These are phyloP conservation scores for Drosophila albomicans DNA, from an alignment of 1,140 invertebrate species.

Conservation along the genomic window DNA sequence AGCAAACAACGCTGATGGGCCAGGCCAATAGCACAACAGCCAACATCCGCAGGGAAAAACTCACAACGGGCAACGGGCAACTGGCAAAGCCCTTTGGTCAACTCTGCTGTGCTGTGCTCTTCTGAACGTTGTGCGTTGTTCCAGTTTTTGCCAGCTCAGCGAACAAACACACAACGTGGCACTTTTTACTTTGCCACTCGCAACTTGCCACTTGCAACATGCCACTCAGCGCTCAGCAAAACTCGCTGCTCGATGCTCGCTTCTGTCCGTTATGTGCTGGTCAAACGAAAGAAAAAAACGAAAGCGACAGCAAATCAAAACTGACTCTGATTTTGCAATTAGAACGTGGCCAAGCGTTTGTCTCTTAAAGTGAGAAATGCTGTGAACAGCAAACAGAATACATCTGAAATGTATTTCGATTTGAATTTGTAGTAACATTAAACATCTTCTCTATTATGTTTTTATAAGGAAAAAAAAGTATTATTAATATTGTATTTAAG, in stretches of 20 bases:
- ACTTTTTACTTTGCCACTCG: slow-evolving; percentile 40
- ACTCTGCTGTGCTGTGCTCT: slow-evolving; percentile 4
- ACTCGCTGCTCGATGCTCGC: slow-evolving; percentile 52
- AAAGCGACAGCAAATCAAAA: slow-evolving; percentile 13
- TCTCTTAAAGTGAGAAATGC: slow-evolving; percentile 41
- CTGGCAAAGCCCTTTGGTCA: slow-evolving; percentile 52
- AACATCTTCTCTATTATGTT: too few species aligned
- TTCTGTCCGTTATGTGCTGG: slow-evolving; percentile 37
- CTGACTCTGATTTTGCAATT: slow-evolving; percentile 68
- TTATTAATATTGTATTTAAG: too few species aligned
- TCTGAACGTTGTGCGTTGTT: background rate
- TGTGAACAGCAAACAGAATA: background rate
- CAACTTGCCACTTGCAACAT: slow-evolving; percentile 26
- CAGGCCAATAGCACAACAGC: slow-evolving; percentile 11
- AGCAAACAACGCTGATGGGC: slow-evolving; percentile 35
- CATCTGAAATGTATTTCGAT: too few species aligned
- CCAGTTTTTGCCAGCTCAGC: slow-evolving; percentile 52
- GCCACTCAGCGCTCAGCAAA: slow-evolving; percentile 55
- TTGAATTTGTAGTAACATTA: background rate
- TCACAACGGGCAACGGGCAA: background rate
- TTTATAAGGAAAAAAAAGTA: too few species aligned
- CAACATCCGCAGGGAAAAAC: background rate
- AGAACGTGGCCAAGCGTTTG: slow-evolving; percentile 46
- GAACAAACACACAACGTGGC: slow-evolving; percentile 70
- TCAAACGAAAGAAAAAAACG: slow-evolving; percentile 17